Evolutionary conservation across 1,140 invertebrate species (phyloP).

Genomic region (Apis dorsata): DNA sequence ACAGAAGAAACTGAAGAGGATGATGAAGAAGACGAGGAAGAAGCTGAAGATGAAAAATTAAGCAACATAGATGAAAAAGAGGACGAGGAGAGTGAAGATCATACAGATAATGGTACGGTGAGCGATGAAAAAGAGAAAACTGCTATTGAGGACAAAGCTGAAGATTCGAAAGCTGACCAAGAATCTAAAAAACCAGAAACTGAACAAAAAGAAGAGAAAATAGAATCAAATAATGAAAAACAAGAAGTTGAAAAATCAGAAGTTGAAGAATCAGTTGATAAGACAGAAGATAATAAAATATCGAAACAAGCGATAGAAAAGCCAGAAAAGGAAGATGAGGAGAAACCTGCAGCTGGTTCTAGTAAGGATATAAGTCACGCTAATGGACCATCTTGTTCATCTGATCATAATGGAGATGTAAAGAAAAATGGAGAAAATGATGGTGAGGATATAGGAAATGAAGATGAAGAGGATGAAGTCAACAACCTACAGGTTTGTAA

Average conservation of each 20-base stretch:
- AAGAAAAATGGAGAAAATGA: constrained; percentile 75
- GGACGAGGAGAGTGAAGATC: constrained; percentile 70
- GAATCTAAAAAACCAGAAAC: constrained; percentile 67
- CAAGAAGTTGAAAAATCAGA: constrained; percentile 19
- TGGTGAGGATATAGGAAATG: constrained; percentile 72
- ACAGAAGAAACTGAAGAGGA: constrained; percentile 81
- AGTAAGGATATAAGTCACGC: constrained; percentile 34
- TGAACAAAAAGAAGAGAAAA: constrained; percentile 48
- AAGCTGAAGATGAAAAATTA: constrained; percentile 72
- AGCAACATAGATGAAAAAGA: constrained; percentile 75
- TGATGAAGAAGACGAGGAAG: constrained; percentile 80
- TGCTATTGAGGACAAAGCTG: constrained; percentile 63
- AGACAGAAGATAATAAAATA: constrained; percentile 31
- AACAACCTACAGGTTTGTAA: constrained; percentile 83
- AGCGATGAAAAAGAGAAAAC: constrained; percentile 32
- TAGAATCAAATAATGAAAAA: constrained; percentile 7
- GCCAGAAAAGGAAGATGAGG: constrained; percentile 41
- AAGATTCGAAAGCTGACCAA: not conserved
- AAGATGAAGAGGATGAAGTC: constrained; percentile 79
- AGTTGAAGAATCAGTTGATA: too few relatives aligned
- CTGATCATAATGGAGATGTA: constrained; percentile 74
- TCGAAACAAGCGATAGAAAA: constrained; percentile 30
- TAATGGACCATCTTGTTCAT: constrained; percentile 56
- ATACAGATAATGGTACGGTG: constrained; percentile 46
- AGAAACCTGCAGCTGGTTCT: constrained; percentile 48